Conservation (phyloP, 2,113 vertebrate genomes). For the Dicaeum eximium region DNA sequence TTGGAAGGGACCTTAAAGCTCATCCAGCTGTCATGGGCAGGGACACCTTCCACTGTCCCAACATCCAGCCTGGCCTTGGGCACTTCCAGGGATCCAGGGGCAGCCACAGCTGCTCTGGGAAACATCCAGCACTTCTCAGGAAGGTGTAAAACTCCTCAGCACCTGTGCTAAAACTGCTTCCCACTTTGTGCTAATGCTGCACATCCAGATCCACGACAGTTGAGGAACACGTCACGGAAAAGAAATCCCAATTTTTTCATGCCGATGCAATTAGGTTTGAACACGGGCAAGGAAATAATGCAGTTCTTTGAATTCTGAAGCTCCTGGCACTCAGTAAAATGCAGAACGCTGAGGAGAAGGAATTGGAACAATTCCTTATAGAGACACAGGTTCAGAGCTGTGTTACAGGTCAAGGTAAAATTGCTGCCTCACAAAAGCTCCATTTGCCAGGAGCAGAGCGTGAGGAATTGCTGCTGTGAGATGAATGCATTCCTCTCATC, state of each 20-base stretch:
- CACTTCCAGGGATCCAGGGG: background rate
- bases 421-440: background rate
- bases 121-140: background rate
- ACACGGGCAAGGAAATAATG: background rate
- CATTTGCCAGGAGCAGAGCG: background rate
- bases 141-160: background rate
- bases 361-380: background rate
- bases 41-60: background rate
- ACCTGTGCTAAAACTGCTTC: background rate
- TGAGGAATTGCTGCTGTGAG: background rate
- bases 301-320: background rate
- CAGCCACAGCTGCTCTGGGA: background rate
- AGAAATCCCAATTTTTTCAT: background rate
- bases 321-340: background rate
- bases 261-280: background rate
- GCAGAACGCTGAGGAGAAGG: background rate
- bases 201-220: background rate
- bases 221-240: rapidly evolving
- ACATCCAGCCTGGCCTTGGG: rapidly evolving
- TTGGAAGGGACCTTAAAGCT: rapidly evolving
- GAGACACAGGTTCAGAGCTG: background rate
- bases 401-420: background rate
- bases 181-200: background rate
- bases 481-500: background rate
- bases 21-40: background rate